These are phyloP conservation scores for Salarias fasciatus DNA, from an alignment of 2,797 vertebrate genomes.

Conservation along the genomic window DNA sequence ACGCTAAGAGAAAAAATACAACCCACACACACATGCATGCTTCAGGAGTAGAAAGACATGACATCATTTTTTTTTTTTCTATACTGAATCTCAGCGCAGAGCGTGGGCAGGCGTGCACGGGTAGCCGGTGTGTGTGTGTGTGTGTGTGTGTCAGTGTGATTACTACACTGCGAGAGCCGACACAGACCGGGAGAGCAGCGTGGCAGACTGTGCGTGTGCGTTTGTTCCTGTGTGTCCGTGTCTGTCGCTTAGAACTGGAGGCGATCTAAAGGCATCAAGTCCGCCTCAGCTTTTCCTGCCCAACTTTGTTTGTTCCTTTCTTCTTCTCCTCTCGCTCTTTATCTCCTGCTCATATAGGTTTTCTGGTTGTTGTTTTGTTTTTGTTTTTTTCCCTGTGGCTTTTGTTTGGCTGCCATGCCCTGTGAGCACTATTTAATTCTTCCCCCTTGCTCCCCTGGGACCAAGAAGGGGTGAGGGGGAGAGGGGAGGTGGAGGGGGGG, in stretches of 20 bases:
- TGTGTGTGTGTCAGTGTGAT: slow-evolving; percentile 39
- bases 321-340: slow-evolving; percentile 32
- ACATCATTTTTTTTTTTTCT: slow-evolving; percentile 71
- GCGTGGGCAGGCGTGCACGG: slow-evolving; percentile 62
- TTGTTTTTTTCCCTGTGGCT: slow-evolving; percentile 29
- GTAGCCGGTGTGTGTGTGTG: slow-evolving; percentile 42
- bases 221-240: slow-evolving; percentile 30
- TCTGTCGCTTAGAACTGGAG: slow-evolving; percentile 61
- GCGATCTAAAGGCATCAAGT: slow-evolving; percentile 50
- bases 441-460: slow-evolving; percentile 40
- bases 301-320: slow-evolving; percentile 35
- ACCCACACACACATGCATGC: slow-evolving; percentile 47
- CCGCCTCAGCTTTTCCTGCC: slow-evolving; percentile 10
- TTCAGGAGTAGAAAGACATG: slow-evolving; percentile 66
- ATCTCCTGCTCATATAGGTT: slow-evolving; percentile 31
- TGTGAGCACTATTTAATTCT: slow-evolving; percentile 75
- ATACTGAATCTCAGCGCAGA: slow-evolving; percentile 54
- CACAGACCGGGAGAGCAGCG: slow-evolving; percentile 38
- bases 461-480: slow-evolving; percentile 17
- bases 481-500: slow-evolving; percentile 1
- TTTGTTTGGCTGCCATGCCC: slow-evolving; percentile 70
- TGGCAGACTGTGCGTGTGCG: slow-evolving; percentile 26
- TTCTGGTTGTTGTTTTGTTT: slow-evolving; percentile 50
- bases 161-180: slow-evolving; percentile 52
- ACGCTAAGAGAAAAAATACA: slow-evolving; percentile 28